phyloP scores from a whole-genome alignment of 2,888 invertebrate genomes.

The Smittia sp. region DNA sequence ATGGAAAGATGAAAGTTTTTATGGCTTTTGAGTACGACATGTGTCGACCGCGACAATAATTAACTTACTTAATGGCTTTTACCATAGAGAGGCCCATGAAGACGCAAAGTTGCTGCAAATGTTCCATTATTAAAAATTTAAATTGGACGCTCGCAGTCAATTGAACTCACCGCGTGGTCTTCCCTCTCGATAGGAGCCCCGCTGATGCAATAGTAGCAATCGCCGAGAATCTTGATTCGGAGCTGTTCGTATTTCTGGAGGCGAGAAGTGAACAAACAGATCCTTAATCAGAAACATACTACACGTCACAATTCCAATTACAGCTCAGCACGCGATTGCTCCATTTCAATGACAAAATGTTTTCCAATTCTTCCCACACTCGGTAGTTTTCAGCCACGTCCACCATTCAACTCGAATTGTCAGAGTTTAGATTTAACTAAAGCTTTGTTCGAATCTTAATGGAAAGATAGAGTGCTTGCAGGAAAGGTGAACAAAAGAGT shows the following conservation, averaged over 20 bases:
- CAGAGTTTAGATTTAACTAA: background rate
- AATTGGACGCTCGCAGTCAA: background rate
- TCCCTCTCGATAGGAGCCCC: conserved; percentile 87
- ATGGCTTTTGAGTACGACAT: background rate
- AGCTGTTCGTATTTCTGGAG: conserved; percentile 86
- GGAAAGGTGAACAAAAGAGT: background rate
- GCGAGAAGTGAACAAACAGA: background rate
- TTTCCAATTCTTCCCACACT: background rate
- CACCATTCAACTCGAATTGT: background rate
- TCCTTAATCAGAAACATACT: background rate
- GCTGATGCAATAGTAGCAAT: conserved; percentile 97
- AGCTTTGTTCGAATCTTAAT: background rate
- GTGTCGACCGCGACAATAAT: background rate
- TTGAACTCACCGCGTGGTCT: conserved; percentile 73
- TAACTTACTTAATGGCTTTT: conserved; percentile 87
- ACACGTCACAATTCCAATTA: background rate
- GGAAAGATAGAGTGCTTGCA: background rate
- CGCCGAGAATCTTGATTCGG: conserved; percentile 92
- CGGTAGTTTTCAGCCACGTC: background rate
- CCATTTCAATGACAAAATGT: background rate
- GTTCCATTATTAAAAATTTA: background rate
- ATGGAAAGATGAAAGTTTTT: background rate
- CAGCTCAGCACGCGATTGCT: conserved; percentile 3
- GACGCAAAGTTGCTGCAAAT: conserved; percentile 63
- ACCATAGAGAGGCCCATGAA: conserved; percentile 97